Percentiles rank a stretch among this genome's conserved stretches.
Evolutionary conservation across 2,888 invertebrate species (phyloP).

Genomic region (Pseudococcus jackbeardsleyi): DNA sequence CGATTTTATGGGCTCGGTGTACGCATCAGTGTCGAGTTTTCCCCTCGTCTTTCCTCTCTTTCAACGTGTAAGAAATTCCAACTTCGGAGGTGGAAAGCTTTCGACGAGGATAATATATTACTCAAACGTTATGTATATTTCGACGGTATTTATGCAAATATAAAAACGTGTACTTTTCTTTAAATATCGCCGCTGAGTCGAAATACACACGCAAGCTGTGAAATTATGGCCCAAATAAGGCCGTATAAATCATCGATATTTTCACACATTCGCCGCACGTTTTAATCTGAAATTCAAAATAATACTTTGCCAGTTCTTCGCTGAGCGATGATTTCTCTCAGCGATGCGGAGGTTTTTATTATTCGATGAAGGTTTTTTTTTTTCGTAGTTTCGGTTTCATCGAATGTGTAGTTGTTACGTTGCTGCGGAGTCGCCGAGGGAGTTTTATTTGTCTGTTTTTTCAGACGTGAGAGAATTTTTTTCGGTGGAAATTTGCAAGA

Average conservation of each 20-base stretch:
- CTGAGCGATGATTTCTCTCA: not conserved
- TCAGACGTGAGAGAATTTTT: not conserved
- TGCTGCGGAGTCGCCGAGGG: too few species aligned
- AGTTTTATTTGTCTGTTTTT: too few species aligned
- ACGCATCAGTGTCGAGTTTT: too few species aligned
- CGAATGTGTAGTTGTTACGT: not conserved
- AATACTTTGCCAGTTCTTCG: not conserved
- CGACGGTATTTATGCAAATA: conserved; percentile 38
- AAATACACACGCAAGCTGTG: not conserved
- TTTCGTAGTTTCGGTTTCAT: not conserved
- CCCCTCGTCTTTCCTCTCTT: too few species aligned
- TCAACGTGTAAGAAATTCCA: not conserved
- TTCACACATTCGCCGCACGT: conserved; percentile 40
- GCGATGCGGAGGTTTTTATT: not conserved
- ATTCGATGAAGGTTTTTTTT: not conserved
- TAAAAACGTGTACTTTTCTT: conserved; percentile 41
- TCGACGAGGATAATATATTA: not conserved
- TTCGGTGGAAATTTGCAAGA: not conserved
- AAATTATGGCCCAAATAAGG: conserved; percentile 27
- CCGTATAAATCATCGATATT: conserved; percentile 14
- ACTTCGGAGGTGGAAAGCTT: not conserved
- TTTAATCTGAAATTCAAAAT: conserved; percentile 35
- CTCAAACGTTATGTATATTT: conserved; percentile 32
- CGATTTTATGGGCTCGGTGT: too few species aligned
- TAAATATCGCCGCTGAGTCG: conserved; percentile 14